Percentiles rank a stretch among this genome's conserved stretches.
These are phyloP conservation scores for Silurus meridionalis DNA, from an alignment of 2,113 vertebrate genomes.

Conservation along the genomic window DNA sequence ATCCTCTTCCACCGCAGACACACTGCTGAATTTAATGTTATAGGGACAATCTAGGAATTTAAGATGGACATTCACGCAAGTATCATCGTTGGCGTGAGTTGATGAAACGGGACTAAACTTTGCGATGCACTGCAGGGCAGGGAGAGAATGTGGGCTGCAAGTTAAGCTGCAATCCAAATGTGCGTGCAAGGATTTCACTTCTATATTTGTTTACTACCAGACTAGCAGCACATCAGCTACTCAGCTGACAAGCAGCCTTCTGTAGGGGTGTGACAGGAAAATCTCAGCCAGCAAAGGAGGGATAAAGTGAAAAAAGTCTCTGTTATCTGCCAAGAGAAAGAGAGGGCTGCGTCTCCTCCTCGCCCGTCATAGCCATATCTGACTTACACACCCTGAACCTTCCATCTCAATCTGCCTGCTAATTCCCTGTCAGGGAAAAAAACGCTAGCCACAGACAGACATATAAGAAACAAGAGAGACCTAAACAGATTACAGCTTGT, in stretches of 20 bases:
- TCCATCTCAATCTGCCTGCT: constrained; percentile 38
- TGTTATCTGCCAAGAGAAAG: constrained; percentile 26
- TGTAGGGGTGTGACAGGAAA: constrained; percentile 29
- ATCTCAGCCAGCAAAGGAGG: constrained; percentile 27
- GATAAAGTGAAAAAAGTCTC: constrained; percentile 28
- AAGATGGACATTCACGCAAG: constrained; percentile 13
- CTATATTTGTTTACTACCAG: constrained; percentile 41
- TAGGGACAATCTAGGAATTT: constrained; percentile 23
- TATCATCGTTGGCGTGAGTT: not conserved
- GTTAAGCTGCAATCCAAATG: constrained; percentile 26
- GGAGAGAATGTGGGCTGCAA: constrained; percentile 34
- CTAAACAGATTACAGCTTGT: not conserved
- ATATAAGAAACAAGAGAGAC: not conserved
- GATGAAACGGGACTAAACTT: not conserved
- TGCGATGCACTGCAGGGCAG: constrained; percentile 10
- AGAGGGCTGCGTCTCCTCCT: not conserved
- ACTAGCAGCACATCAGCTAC: constrained; percentile 35
- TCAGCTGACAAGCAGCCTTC: constrained; percentile 37
- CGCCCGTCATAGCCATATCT: constrained; percentile 20
- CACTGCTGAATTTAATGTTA: constrained; percentile 25
- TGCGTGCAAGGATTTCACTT: constrained; percentile 8
- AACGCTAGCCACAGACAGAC: not conserved
- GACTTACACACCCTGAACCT: constrained; percentile 11
- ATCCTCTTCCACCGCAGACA: constrained; percentile 5
- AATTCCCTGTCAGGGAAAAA: constrained; percentile 13